Conservation (phyloP, 2,888 invertebrate genomes). For the Lepetodrilus schrolli region DNA sequence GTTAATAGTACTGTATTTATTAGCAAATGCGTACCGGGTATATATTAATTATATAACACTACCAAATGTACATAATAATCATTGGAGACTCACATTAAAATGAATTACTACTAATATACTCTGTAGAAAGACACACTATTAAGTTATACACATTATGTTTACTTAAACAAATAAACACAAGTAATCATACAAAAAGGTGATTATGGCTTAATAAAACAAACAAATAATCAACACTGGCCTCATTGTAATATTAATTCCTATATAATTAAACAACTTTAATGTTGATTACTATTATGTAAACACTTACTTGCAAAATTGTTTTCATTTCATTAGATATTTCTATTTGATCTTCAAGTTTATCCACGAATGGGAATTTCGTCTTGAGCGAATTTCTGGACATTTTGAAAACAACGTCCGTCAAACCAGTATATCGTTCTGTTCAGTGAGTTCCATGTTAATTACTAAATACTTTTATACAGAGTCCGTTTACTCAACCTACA, state of each 20-base stretch:
- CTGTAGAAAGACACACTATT: too few relatives aligned
- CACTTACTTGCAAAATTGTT: constrained; percentile 3
- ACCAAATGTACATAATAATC: too few relatives aligned
- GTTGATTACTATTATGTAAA: background rate
- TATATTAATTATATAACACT: too few relatives aligned
- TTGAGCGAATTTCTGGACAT: constrained; percentile 7
- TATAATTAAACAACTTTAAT: background rate
- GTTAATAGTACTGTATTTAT: too few relatives aligned
- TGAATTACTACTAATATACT: background rate
- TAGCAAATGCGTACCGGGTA: too few relatives aligned
- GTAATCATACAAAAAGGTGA: background rate
- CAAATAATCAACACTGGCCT: background rate
- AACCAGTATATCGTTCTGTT: too few relatives aligned
- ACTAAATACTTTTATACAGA: background rate
- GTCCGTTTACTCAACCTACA: background rate
- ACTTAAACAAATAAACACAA: too few relatives aligned
- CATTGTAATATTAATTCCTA: background rate
- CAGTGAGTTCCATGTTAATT: background rate
- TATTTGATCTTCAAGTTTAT: constrained; percentile 4
- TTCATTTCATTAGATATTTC: constrained; percentile 21
- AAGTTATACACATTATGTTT: too few relatives aligned
- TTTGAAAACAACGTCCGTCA: background rate
- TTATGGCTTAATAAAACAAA: background rate
- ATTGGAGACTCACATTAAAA: too few relatives aligned
- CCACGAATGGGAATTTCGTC: constrained; percentile 4